Conservation (phyloP, 2,888 invertebrate species). For the Esperia sulphurella region DNA sequence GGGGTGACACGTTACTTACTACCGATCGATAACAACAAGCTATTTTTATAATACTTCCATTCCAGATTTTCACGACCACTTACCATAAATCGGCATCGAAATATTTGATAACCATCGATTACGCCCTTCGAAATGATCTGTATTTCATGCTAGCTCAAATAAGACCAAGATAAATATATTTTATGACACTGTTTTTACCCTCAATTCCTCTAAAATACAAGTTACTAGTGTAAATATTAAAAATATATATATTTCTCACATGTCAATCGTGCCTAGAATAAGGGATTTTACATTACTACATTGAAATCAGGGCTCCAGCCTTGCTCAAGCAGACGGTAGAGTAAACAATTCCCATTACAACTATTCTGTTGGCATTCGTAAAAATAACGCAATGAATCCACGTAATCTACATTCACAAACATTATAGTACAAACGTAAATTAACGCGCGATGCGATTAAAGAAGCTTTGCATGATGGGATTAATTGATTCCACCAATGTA, state of each 20-base stretch:
- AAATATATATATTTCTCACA: no score
- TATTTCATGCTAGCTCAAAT: constrained; percentile 5
- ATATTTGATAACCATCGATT: constrained; percentile 11
- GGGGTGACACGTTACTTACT: not conserved
- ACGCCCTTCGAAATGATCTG: constrained; percentile 10
- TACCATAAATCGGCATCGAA: constrained; percentile 4
- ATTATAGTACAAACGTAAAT: no score
- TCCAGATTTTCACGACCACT: not conserved
- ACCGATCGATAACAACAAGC: constrained; percentile 6
- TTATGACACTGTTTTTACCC: constrained; percentile 22
- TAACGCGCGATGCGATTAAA: no score
- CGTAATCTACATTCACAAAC: no score
- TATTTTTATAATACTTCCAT: constrained; percentile 17
- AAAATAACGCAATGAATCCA: no score
- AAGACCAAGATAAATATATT: constrained; percentile 22
- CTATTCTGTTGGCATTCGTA: no score
- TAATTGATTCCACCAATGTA: no score
- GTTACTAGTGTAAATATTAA: constrained; percentile 8
- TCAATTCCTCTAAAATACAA: constrained; percentile 11
- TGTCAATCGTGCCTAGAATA: constrained; percentile 26
- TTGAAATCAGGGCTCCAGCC: no score
- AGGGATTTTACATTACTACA: no score
- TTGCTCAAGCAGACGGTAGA: no score
- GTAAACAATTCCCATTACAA: no score
- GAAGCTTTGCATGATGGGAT: no score